Base-by-base conservation (phyloP, 2,888 invertebrate genomes). In the Capitulum mitella region DNA sequence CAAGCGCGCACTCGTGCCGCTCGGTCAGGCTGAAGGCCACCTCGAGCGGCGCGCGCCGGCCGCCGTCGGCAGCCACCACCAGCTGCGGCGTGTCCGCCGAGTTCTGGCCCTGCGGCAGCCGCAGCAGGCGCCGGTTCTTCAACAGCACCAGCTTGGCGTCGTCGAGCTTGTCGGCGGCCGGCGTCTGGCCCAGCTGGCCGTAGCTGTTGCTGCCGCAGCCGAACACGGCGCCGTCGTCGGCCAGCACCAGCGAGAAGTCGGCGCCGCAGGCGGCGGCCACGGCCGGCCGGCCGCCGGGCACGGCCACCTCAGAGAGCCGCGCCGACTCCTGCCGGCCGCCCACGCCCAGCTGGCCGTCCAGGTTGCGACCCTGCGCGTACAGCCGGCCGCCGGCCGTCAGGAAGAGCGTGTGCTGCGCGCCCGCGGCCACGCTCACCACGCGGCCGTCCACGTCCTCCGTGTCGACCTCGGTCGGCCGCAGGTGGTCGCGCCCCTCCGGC, bases 381-480 rank as follows among this genome's bases (percentile, higher is more conserved):
- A 94, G 85, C 12, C 94, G 93, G 84, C 97, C 97, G 86, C 92
- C 94, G 84, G 95, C 93, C 6, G 96, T 96, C 51, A 97, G 87
- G 40, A 93, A 90, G 37, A 97, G 85, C 0, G 94, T 93, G 84
- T 97, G 97, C 84, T 92, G 91, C 78, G 92, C 89, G 0, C 97
- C 97, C 85, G 95, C 96, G 14, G 93, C 92, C 0, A 97, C 91
- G 22, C 26, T 29, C 37, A 70, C 70, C 22, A 70, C 70, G 26
- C 70, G 34, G 26, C 70, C 70, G 26, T 70, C 70, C 37, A 70
- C 70, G 37, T 70, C 29, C 5, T 22, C 1, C 37, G 70, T 70
- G 37, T 70, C 70, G 34, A 70, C 70, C 37, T 40, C 70, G 22
- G 37, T 3, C 37, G 70, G 70, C 5, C 70, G 34, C 26, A 70